Base-by-base conservation (phyloP, 2,888 invertebrate species). In the Flexamia atlantica region DNA sequence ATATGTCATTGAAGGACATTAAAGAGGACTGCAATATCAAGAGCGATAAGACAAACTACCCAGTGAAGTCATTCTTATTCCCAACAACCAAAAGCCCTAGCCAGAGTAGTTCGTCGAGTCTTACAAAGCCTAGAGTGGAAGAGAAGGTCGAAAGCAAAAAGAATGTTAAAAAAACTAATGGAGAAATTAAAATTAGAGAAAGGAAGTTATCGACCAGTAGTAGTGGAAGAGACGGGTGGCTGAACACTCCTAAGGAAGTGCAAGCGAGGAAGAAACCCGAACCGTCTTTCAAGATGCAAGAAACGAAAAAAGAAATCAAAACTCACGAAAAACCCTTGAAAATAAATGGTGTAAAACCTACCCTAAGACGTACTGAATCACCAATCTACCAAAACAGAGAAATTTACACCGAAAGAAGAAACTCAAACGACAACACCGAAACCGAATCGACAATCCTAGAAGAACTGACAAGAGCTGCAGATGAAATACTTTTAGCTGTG, bases 391-490 rank as follows among this genome's bases (percentile, higher is more conserved):
- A 82, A 76, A 84, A 84, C 68, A 82, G 84, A 70, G 79, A 80
- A 70, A 68, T 84, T 12, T 84, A 82, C 40, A 53, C 82, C 20
- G 42, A 57, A 28, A 80, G 79, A 50, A 79, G 68, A 36, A 80
- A 83, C 28, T 36, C 82, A 36, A 60, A 32, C 72, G 84, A 84
- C 12, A 82, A 79, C 28, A 60, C 70, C 12, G 84, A 85, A 36
- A 83, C 85, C 14, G 86, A 86, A 46, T 85, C 87, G 0, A 81
- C 85, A 17, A 93, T 92, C 85, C 89, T 93, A 84, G 92, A 91
- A 87, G 93, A 93, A 89, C 90, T 93, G 87, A 92, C 92, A 17
- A 91, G 91, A 88, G 92, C 92, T 79, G 93, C 93, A 84, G 93
- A 93, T 90, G 91, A 93, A 89, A 92, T 93, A 86, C 88, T 93